Conservation (phyloP, 2,797 vertebrate genomes). For the Sciurus carolinensis region DNA sequence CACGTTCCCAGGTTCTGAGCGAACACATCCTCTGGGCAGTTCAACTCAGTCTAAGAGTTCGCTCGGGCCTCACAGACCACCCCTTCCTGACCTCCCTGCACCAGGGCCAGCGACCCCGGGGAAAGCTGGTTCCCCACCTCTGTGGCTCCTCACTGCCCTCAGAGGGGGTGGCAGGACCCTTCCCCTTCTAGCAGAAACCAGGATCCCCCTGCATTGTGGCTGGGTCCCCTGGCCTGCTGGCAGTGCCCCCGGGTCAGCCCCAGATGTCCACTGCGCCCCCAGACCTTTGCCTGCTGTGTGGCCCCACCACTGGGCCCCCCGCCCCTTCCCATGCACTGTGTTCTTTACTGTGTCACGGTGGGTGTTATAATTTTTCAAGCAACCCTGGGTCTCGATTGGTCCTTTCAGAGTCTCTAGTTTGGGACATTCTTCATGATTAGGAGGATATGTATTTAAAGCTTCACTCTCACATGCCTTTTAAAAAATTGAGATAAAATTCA, state of each 20-base stretch:
- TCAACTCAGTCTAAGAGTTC: not conserved
- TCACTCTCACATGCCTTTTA: not conserved
- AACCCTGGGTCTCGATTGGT: not conserved
- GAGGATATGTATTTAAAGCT: not conserved
- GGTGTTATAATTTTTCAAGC: too few species aligned
- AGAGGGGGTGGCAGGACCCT: too few species aligned
- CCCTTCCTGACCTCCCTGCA: not conserved
- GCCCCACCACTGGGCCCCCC: not conserved
- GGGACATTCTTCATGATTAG: not conserved
- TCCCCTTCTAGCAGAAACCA: not conserved
- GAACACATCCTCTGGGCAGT: not conserved
- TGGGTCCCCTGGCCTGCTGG: not conserved
- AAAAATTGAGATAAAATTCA: not conserved
- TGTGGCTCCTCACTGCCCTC: not conserved
- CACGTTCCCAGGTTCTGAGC: not conserved
- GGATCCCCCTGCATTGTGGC: not conserved
- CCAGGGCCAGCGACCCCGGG: not conserved
- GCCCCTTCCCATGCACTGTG: not conserved
- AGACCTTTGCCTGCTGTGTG: not conserved
- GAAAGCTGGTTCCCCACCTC: too few species aligned
- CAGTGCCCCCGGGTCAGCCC: not conserved
- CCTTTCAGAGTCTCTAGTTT: not conserved
- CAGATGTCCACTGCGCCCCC: rapidly evolving
- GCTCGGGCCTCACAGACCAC: not conserved
- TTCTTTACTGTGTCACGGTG: too few species aligned